Conservation (phyloP, 2,797 vertebrate genomes). For the Labeo calbasu region DNA sequence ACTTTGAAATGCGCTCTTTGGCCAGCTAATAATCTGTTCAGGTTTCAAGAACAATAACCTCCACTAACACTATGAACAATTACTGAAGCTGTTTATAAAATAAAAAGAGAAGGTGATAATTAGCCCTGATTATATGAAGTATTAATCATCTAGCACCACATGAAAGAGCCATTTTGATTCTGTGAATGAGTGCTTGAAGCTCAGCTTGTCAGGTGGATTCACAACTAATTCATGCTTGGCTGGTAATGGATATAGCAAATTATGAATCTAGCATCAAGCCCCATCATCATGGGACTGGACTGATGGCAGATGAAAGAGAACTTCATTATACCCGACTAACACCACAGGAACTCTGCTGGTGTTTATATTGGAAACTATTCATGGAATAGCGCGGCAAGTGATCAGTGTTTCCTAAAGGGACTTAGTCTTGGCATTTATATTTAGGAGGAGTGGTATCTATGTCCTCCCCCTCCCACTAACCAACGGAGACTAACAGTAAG, state of each 20-base stretch:
- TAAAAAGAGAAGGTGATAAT: slow-evolving; percentile 6
- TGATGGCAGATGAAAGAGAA: slow-evolving; percentile 26
- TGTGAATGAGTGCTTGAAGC: slow-evolving; percentile 13
- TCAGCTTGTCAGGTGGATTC: slow-evolving; percentile 5
- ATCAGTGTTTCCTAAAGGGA: neutral
- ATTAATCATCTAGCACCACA: slow-evolving; percentile 15
- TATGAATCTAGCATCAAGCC: slow-evolving; percentile 22
- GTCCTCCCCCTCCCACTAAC: neutral
- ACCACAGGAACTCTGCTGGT: slow-evolving; percentile 4
- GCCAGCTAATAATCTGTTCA: neutral
- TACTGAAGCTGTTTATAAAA: slow-evolving; percentile 2
- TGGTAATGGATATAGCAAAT: slow-evolving; percentile 30
- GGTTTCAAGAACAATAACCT: neutral
- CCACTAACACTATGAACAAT: neutral
- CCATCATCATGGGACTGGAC: neutral
- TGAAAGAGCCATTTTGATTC: slow-evolving; percentile 16
- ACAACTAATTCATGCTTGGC: slow-evolving; percentile 1
- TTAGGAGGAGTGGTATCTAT: neutral
- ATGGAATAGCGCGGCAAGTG: neutral
- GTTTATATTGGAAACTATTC: slow-evolving; percentile 6
- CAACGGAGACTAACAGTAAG: neutral
- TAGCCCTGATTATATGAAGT: neutral
- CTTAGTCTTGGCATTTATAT: slow-evolving; percentile 15
- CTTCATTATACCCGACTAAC: slow-evolving; percentile 17
- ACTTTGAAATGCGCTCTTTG: neutral